phyloP scores from a whole-genome alignment of 2,888 invertebrate species.

The Thera obeliscata region DNA sequence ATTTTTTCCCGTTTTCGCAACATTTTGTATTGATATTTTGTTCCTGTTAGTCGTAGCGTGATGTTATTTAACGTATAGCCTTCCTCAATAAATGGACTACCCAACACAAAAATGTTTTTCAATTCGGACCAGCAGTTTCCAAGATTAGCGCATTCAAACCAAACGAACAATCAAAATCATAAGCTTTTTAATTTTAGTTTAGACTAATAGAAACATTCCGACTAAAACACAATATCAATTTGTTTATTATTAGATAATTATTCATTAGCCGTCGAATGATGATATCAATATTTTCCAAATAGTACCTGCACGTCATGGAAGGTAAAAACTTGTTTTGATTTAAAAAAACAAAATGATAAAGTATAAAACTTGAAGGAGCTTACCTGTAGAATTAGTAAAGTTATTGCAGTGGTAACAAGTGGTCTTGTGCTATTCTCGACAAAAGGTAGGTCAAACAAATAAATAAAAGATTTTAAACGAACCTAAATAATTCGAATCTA shows the following conservation, averaged over 20 bases:
- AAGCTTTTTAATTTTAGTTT: too few species aligned
- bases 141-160: too few species aligned
- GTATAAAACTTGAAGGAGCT: conserved; percentile 50
- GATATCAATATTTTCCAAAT: conserved; percentile 43
- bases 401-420: conserved; percentile 42
- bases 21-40: too few species aligned
- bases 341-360: conserved; percentile 41
- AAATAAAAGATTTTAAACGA: neutral
- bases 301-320: conserved; percentile 31
- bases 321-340: conserved; percentile 52
- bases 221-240: neutral
- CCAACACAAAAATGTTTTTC: too few species aligned
- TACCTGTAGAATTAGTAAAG: conserved; percentile 41
- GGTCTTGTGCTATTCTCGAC: conserved; percentile 27
- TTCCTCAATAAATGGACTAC: too few species aligned
- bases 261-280: conserved; percentile 31
- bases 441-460: conserved; percentile 46
- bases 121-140: too few species aligned
- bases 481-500: neutral
- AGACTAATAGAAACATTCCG: neutral
- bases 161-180: too few species aligned
- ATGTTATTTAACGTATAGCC: too few species aligned
- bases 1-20: too few species aligned
- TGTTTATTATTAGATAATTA: conserved; percentile 4
- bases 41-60: too few species aligned